Percentiles rank a stretch among this genome's conserved stretches.
Conservation (phyloP, 2,797 vertebrate species). For the Falco columbarius region DNA sequence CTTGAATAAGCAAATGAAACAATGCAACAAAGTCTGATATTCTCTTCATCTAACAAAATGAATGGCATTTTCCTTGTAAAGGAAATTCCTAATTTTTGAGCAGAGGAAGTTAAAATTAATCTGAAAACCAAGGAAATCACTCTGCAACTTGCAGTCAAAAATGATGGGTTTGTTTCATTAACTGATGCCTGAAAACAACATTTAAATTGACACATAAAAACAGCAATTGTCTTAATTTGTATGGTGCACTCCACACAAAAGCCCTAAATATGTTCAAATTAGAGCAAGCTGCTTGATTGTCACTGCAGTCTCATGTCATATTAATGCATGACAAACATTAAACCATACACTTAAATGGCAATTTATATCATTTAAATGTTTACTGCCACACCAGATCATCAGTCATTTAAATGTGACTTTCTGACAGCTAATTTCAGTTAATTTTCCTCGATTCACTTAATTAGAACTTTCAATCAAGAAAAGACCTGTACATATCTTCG, state of each 20-base stretch:
- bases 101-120: conserved; percentile 63
- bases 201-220: conserved; percentile 96
- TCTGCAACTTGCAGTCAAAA: conserved; percentile 72
- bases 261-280: conserved; percentile 98
- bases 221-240: conserved; percentile 98
- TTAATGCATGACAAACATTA: conserved; percentile 99
- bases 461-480: conserved; percentile 96
- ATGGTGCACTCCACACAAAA: conserved; percentile 93
- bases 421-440: conserved; percentile 98
- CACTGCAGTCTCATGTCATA: conserved; percentile 97
- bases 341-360: conserved; percentile 98
- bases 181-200: conserved; percentile 79
- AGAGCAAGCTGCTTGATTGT: conserved; percentile 99
- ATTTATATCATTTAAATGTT: conserved; percentile 99
- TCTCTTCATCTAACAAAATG: conserved; percentile 22
- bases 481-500: conserved; percentile 76
- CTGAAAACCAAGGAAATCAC: conserved; percentile 55
- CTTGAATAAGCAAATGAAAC: conserved; percentile 21
- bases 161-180: conserved; percentile 90
- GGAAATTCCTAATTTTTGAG: conserved; percentile 67
- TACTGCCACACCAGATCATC: conserved; percentile 91
- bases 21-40: neutral
- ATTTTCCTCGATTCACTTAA: conserved; percentile 95
- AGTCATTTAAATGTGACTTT: conserved; percentile 98
- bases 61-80: conserved; percentile 33